phyloP scores from a whole-genome alignment of 2,888 invertebrate genomes.

The Acrobasis repandana region DNA sequence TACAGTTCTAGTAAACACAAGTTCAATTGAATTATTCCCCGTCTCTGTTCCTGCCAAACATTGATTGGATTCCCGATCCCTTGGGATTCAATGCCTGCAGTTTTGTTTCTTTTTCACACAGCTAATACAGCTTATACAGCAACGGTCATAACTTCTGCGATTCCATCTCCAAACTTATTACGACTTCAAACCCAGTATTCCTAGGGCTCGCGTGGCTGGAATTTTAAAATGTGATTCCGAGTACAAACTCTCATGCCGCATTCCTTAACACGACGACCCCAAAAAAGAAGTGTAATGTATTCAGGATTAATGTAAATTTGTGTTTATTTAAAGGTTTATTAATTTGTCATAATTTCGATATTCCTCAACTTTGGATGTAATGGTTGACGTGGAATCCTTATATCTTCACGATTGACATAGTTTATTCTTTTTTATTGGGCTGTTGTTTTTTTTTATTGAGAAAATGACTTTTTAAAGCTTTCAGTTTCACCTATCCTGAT shows the following conservation, averaged over 20 bases:
- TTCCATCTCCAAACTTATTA: slow-evolving; percentile 18
- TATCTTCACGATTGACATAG: no score
- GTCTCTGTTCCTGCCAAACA: not conserved
- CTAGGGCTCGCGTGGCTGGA: slow-evolving; percentile 1
- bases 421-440: no score
- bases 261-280: not conserved
- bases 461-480: no score
- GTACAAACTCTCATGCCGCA: not conserved
- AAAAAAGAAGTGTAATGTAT: no score
- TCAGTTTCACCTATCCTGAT: no score
- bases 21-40: slow-evolving; percentile 4
- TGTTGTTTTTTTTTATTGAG: no score
- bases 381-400: no score
- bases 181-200: slow-evolving; percentile 2
- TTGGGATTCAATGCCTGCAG: not conserved
- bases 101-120: slow-evolving; percentile 15
- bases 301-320: no score
- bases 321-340: no score
- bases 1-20: not conserved
- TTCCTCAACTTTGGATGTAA: no score
- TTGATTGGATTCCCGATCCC: slow-evolving; percentile 13
- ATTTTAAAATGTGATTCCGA: slow-evolving; percentile 6
- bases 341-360: no score
- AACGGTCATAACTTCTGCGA: slow-evolving; percentile 11
- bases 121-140: slow-evolving; percentile 1